Evolutionary conservation across 2,888 invertebrate species (phyloP).

Genomic region (Tachina fera): DNA sequence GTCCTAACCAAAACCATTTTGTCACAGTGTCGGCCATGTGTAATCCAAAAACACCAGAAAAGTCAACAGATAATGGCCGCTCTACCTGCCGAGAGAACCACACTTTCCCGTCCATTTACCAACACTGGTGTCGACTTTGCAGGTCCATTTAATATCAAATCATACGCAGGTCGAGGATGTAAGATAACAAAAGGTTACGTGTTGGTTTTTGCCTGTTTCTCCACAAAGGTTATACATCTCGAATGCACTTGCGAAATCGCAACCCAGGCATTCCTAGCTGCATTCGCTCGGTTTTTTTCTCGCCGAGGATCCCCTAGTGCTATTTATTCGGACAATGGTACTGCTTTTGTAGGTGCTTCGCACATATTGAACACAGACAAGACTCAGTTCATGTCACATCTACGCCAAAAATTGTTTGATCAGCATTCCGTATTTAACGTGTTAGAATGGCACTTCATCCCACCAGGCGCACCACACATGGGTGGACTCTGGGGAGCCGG

Average conservation of each 20-base stretch:
- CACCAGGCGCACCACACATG: conserved; percentile 42
- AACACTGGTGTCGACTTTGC: conserved; percentile 52
- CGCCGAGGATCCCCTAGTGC: conserved; percentile 47
- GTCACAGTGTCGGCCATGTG: not conserved
- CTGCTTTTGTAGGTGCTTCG: conserved; percentile 33
- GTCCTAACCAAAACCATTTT: conserved; percentile 1
- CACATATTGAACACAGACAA: conserved; percentile 23
- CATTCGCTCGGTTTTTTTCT: conserved; percentile 55
- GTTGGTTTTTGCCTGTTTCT: conserved; percentile 3
- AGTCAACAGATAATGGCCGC: conserved; percentile 32
- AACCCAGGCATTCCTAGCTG: conserved; percentile 59
- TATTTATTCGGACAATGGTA: conserved; percentile 37
- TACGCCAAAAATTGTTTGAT: not conserved
- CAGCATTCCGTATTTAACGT: not conserved
- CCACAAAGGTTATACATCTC: conserved; percentile 22
- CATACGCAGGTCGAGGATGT: not conserved
- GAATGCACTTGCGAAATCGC: conserved; percentile 49
- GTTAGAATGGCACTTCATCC: conserved; percentile 43
- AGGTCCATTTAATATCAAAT: conserved; percentile 36
- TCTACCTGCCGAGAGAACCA: conserved; percentile 28
- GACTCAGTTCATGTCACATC: not conserved
- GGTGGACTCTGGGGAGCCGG: conserved; percentile 49
- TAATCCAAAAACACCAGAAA: conserved; percentile 7
- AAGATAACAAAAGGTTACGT: too few relatives aligned
- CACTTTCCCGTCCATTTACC: conserved; percentile 20